These are phyloP conservation scores for Gari tellinella DNA, from an alignment of 2,888 invertebrate species.

Conservation along the genomic window DNA sequence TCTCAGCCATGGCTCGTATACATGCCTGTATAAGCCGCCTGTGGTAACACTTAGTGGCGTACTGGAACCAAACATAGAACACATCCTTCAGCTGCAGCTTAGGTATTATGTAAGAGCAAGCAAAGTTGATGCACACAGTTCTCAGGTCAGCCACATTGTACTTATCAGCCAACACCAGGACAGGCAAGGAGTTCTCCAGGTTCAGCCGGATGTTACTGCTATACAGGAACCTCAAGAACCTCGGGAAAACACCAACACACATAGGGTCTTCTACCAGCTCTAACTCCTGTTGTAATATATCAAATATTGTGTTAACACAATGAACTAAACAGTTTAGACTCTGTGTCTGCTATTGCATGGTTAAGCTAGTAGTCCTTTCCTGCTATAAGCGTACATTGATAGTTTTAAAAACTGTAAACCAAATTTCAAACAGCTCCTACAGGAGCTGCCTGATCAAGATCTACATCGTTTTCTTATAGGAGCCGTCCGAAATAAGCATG, in stretches of 20 bases:
- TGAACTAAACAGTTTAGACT: too few species aligned
- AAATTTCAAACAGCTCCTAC: too few species aligned
- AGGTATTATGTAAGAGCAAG: constrained; percentile 83
- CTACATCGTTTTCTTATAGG: too few species aligned
- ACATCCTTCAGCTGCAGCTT: constrained; percentile 83
- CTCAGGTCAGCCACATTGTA: constrained; percentile 84
- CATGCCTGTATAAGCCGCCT: constrained; percentile 72
- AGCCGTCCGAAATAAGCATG: too few species aligned
- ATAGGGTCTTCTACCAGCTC: constrained; percentile 82
- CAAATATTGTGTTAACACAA: too few species aligned
- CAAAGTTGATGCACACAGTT: constrained; percentile 84
- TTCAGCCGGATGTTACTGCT: constrained; percentile 84
- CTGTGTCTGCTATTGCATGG: too few species aligned
- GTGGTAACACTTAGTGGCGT: constrained; percentile 83
- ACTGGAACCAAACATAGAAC: constrained; percentile 85
- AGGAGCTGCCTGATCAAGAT: too few species aligned
- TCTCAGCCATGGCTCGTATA: constrained; percentile 76
- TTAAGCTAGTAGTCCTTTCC: too few species aligned
- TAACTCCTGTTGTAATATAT: constrained; percentile 74
- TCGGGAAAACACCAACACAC: constrained; percentile 83
- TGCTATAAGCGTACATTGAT: too few species aligned
- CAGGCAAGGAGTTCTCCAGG: constrained; percentile 83
- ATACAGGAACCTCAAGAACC: constrained; percentile 84
- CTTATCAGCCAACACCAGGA: constrained; percentile 85
- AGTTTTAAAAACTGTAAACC: too few species aligned